phyloP scores from a whole-genome alignment of 2,113 vertebrate species.

The Macrotus californicus region DNA sequence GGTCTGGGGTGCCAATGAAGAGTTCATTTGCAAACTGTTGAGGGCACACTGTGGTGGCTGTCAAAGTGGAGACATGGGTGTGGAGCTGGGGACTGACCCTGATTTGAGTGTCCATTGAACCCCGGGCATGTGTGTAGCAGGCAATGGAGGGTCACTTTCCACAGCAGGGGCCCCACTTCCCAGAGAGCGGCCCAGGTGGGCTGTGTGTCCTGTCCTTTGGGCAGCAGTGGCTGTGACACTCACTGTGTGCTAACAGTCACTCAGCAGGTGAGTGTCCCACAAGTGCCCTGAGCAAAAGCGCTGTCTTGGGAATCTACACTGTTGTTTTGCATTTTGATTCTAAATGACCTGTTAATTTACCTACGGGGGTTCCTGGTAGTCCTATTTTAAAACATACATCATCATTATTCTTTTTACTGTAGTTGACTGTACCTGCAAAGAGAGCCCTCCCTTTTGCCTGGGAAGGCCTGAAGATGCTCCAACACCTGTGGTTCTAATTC shows the following conservation, averaged over 20 bases:
- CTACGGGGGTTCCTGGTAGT: neutral
- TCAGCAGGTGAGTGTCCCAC: accelerated
- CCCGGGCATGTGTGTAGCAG: neutral
- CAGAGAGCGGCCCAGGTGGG: neutral
- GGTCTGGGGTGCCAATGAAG: neutral
- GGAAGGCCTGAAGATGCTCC: neutral
- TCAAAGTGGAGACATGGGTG: neutral
- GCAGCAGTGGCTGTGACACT: neutral
- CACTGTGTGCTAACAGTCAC: accelerated
- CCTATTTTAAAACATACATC: too few species aligned
- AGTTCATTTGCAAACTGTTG: neutral
- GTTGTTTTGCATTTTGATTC: neutral
- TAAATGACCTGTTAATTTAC: neutral
- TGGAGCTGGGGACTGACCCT: neutral
- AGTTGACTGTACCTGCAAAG: neutral
- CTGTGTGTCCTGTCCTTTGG: neutral
- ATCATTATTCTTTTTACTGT: neutral
- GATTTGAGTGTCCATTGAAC: neutral
- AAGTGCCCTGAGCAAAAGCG: neutral
- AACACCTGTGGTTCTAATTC: neutral
- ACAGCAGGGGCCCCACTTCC: neutral
- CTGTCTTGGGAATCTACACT: neutral
- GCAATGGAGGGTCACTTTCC: neutral
- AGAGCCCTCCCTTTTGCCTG: neutral
- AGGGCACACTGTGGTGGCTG: neutral